Base-by-base conservation (phyloP, 2,888 invertebrate genomes). In the Apamea epomidion region DNA sequence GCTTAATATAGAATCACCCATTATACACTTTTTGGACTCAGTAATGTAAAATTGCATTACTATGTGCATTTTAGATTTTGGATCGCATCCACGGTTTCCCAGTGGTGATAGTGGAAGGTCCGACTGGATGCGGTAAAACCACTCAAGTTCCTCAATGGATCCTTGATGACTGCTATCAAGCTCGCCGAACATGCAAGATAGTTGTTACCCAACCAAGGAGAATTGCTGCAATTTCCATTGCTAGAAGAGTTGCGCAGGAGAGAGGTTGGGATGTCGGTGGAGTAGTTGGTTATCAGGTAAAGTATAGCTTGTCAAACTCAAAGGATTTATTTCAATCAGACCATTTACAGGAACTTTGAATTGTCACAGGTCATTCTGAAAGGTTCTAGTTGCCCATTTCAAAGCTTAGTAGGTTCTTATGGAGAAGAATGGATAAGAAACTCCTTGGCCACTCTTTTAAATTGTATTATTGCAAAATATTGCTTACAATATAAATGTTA, bases 101-200 rank as follows among this genome's bases (percentile, higher is more conserved):
- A 76, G 98, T 99, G 0, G 97, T 98, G 0, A 97, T 99, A 21
- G 98, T 99, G 69, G 98, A 99, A 95, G 99, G 99, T 1, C 98
- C 98, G 0, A 99, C 99, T 0, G 99, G 99, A 1, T 99, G 99
- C 93, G 99, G 99, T 32, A 99, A 99, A 95, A 99, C 99, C 7
- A 97, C 97, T 29, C 98, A 99, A 95, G 98, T 99, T 0, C 99
- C 99, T 0, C 99, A 99, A 93, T 99, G 98, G 96, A 99, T 99
- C 86, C 95, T 99, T n/a, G 99, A 99, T 89, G 97, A 98, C 88
- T 98, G 97, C 86, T 98, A 97, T 77, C 96, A 97, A 71, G 97
- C 97, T 48, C 97, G 97, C 45, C 96, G 96, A 77, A 97, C 97
- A 73, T 99, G 99, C 92, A 99, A 99, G 93, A 99, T 99, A 86